Evolutionary conservation across 2,888 invertebrate genomes (phyloP).

Genomic region (Trileptium ribeirensis): DNA sequence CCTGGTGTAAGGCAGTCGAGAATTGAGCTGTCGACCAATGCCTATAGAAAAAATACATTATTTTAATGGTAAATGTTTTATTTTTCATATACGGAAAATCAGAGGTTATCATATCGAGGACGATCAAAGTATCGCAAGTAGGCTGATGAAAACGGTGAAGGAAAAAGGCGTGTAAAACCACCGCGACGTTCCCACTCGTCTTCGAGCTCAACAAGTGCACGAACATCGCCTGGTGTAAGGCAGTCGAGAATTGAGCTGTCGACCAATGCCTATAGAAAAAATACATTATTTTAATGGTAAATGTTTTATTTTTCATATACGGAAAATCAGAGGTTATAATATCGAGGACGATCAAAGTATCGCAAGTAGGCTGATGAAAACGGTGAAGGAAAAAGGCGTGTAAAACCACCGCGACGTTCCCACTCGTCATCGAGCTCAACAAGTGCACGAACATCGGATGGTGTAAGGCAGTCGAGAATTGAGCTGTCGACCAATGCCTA

Average conservation of each 20-base stretch:
- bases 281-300: no score
- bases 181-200: slow-evolving; percentile 56
- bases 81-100: no score
- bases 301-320: no score
- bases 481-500: no score
- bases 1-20: slow-evolving; percentile 53
- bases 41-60: no score
- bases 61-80: no score
- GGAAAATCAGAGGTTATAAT: slow-evolving; percentile 53
- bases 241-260: slow-evolving; percentile 48
- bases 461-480: slow-evolving; percentile 52
- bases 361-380: slow-evolving; percentile 51
- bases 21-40: no score
- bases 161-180: slow-evolving; percentile 55
- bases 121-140: slow-evolving; percentile 55
- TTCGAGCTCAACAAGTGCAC: slow-evolving; percentile 52
- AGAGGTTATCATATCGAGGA: no score
- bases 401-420: slow-evolving; percentile 53
- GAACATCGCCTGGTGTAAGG: slow-evolving; percentile 53
- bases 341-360: slow-evolving; percentile 53
- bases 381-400: slow-evolving; percentile 54
- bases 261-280: no score
- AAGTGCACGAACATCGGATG: slow-evolving; percentile 52
- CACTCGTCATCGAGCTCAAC: slow-evolving; percentile 55
- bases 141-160: slow-evolving; percentile 49